Evolutionary conservation across 2,888 invertebrate species (phyloP), one percentile per base, ranked within the genome.

Genomic region (Argyresthia goedartella): DNA sequence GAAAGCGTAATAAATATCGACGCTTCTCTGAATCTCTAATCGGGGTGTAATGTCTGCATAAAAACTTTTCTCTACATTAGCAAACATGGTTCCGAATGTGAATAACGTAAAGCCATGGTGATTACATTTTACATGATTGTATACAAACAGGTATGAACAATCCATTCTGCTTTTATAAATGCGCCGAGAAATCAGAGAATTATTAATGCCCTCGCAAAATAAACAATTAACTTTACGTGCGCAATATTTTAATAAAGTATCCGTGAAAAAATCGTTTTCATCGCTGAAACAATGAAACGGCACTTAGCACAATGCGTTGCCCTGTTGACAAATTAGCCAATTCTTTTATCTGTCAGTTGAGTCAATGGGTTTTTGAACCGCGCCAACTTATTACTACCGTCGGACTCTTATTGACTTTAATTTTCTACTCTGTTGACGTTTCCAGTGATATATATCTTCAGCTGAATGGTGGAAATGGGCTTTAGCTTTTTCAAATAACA

Each of bases 401-500:
- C 70, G 65, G 62, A 61, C 67, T 73, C 73, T 73, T 81, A 82
- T 81, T 84, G 80, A 82, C 80, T 84, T 84, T 84, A 84, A 85
- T 84, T 84, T 85, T 84, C 81, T 81, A 72, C 78, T 69, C 71
- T 84, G 78, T 84, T 84, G 81, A 82, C 85, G 78, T 79, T 76
- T 69, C 73, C 75, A 75, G 75, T 84, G 81, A 86, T 82, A 79
- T 81, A 82, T 84, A 78, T 71, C 76, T 78, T 62, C 63, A 60
- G 66, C 61, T 64, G 72, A 76, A 76, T 71, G 71, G 78, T 67
- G 73, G 66, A 73, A 85, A 82, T 81, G 77, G 77, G 72, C 76
- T 71, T 76, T 67, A 74, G 81, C 82, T 84, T 85, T 82, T 85
- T 84, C 84, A 86, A 84, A 86, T 84, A 84, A 84, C 85, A 81